Evolutionary conservation across 2,113 vertebrate genomes (phyloP).

Genomic region (Pantherophis guttatus): DNA sequence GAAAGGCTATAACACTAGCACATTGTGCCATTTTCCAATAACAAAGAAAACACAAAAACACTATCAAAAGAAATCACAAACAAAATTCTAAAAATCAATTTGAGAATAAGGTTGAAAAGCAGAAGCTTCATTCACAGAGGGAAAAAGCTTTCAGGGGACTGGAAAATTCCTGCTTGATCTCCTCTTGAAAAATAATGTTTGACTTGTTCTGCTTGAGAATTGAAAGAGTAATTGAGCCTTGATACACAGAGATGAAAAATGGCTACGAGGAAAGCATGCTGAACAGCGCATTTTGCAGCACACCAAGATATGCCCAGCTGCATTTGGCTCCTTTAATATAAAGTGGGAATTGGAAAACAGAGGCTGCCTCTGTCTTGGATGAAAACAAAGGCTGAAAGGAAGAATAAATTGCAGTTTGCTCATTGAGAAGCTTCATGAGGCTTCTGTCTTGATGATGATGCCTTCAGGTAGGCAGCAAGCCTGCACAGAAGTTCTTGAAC

Average conservation of each 20-base stretch:
- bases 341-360: neutral
- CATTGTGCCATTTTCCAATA: neutral
- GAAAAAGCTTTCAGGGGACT: neutral
- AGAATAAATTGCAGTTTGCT: neutral
- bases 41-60: neutral
- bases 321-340: neutral
- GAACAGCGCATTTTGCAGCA: neutral
- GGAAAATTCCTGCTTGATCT: neutral
- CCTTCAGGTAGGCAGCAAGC: conserved; percentile 43
- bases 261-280: neutral
- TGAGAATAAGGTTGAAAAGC: neutral
- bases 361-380: neutral
- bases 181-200: neutral
- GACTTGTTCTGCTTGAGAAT: neutral
- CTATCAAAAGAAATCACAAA: neutral
- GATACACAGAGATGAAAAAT: neutral
- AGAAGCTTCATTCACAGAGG: neutral
- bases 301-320: neutral
- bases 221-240: neutral
- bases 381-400: neutral
- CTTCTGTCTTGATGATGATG: conserved; percentile 31
- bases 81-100: neutral
- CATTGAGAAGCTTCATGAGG: neutral
- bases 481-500: conserved; percentile 35
- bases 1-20: neutral